Percentiles rank a stretch among this genome's conserved stretches.
phyloP scores from a whole-genome alignment of 2,797 vertebrate species.

The Kryptopterus vitreolus region DNA sequence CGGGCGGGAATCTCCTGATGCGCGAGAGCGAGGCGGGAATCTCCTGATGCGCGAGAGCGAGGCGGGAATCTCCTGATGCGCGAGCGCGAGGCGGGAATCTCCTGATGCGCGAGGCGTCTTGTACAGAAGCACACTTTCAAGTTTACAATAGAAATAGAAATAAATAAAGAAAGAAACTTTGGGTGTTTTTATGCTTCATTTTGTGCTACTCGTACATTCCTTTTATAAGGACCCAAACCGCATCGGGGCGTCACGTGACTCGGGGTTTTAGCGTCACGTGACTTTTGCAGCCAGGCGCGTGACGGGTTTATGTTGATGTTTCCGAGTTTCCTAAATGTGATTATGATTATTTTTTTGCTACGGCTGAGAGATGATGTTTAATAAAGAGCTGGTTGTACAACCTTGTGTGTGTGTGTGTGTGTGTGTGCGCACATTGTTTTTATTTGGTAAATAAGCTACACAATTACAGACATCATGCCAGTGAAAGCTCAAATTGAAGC shows the following conservation, averaged over 20 bases:
- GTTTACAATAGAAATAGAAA: slow-evolving; percentile 6
- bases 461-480: no score
- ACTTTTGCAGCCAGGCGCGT: slow-evolving; percentile 54
- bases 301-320: slow-evolving; percentile 50
- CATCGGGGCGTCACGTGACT: slow-evolving; percentile 61
- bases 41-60: no score
- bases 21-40: no score
- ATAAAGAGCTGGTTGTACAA: slow-evolving; percentile 68
- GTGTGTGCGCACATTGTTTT: slow-evolving; percentile 1
- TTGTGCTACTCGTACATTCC: slow-evolving; percentile 66
- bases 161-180: background rate
- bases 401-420: slow-evolving; percentile 17
- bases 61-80: no score
- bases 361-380: slow-evolving; percentile 73
- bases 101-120: background rate
- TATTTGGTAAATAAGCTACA: background rate
- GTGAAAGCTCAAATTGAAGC: background rate
- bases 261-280: slow-evolving; percentile 64
- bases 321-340: slow-evolving; percentile 47
- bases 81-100: no score
- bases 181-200: slow-evolving; percentile 45
- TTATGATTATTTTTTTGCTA: slow-evolving; percentile 40
- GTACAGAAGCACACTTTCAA: slow-evolving; percentile 21
- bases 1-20: no score
- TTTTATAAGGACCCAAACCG: slow-evolving; percentile 65